These are phyloP conservation scores for Pasiphila rectangulata DNA, from an alignment of 2,888 invertebrate species.

Conservation along the genomic window DNA sequence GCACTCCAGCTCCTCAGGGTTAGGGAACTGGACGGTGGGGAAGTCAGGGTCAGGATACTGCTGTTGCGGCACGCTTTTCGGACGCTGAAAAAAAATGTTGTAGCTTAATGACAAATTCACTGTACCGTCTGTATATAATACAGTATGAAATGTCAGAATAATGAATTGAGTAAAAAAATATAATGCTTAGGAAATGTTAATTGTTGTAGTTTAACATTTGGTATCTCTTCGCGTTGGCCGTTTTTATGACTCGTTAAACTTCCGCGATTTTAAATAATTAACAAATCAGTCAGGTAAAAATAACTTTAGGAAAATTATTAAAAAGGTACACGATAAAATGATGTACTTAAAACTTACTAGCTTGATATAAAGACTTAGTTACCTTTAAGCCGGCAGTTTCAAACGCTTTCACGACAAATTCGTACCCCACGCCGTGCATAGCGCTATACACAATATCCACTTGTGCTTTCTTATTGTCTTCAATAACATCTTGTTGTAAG, in stretches of 20 bases:
- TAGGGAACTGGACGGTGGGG: conserved; percentile 97
- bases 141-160: too few species aligned
- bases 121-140: too few species aligned
- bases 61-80: conserved; percentile 86
- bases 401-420: conserved; percentile 88
- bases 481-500: conserved; percentile 76
- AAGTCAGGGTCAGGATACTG: conserved; percentile 97
- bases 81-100: conserved; percentile 61
- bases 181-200: too few species aligned
- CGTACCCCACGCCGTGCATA: conserved; percentile 98
- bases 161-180: too few species aligned
- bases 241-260: too few species aligned
- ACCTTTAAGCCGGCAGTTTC: conserved; percentile 87
- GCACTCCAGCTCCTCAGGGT: conserved; percentile 96
- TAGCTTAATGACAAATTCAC: background rate
- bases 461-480: conserved; percentile 77
- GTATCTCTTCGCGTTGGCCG: too few species aligned
- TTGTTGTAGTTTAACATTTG: too few species aligned
- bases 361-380: conserved; percentile 23
- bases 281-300: too few species aligned
- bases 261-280: too few species aligned
- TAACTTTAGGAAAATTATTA: too few species aligned
- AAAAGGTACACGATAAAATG: too few species aligned
- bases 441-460: conserved; percentile 93
- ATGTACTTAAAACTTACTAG: too few species aligned